Base-by-base conservation (phyloP, 35 echinoderm and acorn worm genomes). In the Amphiura filiformis region DNA sequence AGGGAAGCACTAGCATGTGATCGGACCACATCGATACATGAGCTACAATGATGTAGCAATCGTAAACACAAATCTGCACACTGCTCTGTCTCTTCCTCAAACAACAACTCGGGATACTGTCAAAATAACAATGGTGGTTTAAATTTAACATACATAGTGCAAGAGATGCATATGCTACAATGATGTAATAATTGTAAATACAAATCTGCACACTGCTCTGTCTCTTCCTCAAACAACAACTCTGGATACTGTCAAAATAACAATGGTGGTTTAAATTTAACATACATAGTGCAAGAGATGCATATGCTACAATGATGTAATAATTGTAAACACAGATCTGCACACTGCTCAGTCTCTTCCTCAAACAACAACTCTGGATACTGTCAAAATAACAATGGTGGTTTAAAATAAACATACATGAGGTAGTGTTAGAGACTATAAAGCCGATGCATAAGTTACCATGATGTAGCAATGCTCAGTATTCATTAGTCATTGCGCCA, bases 281-380 rank as follows among this genome's bases (percentile, higher is more conserved):
- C n/a, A n/a, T n/a, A n/a, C n/a, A n/a, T n/a, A n/a, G n/a, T n/a
- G n/a, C n/a, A n/a, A n/a, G n/a, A n/a, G 88, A 99, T 99, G 81
- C 96, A 99, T 13, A 93, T 95, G 76, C 96, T 99, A 77, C 96
- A 99, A 64, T 99, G 96, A 81, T 88, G 87, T 17, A 99, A 84
- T 1, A 99, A 75, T 35, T 90, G 86, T 38, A 95, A 64, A 49
- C 93, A 99, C 28, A 99, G 90, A 49, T 99, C 96, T 0, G 96
- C 96, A 93, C 96, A 99, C 84, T 99, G 96, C 81, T 99, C 96
- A 20, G 96, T 99, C 93, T 99, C 93, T 34, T 99, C 93, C 49
- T 95, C 89, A 91, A 99, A 94, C 13, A 99, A 61, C 18, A 99
- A 80, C 79, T 90, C 93, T 32, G 96, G 96, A 42, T 92, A 94